Base-by-base conservation (phyloP, 2,888 invertebrate genomes). In the Drosophila parthenogenetica region DNA sequence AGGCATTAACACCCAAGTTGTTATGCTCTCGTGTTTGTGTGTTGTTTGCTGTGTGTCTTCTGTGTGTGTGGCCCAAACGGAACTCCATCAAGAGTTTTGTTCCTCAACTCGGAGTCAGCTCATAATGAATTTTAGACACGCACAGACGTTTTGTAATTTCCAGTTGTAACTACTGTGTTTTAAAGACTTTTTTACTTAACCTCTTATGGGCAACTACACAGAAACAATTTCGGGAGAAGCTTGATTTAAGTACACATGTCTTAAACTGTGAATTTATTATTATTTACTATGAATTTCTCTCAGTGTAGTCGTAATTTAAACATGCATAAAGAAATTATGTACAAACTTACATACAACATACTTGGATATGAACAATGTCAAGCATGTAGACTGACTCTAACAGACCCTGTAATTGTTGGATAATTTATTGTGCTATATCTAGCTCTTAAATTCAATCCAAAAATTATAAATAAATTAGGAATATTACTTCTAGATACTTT, bases 71-170 rank as follows among this genome's bases (percentile, higher is more conserved):
- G 74, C 62, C 74, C 65, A 51, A 61, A 74, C 59, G 67, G 57
- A 65, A 62, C 63, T 69, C 51, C 59, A 59, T 73, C 59, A 53
- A 64, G 73, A 67, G 75, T 59, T 51, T 62, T 54, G 53, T 54
- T 50, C 39, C n/a, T 37, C 29, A 19, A 53, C 48, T 29, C 57
- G 35, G 14, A 35, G 29, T 35, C 14, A 32, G 45, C 80, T 79
- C 73, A 87, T 90, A 90, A 90, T 90, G 90, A 83, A 90, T 90
- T 90, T 87, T 74, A 80, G 85, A 82, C 91, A 91, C 90, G 90
- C 90, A 90, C 85, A 89, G 87, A 77, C 89, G 87, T 90, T 90
- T 91, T 91, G 91, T 90, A 89, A 81, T 81, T 87, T 82, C 67
- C 69, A 70, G 68, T 84, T 83, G 83, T 83, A 87, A 86, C 83